Evolutionary conservation across 2,113 vertebrate species (phyloP), one percentile per base, ranked within the genome.

Genomic region (Oxygymnocypris stewartii): DNA sequence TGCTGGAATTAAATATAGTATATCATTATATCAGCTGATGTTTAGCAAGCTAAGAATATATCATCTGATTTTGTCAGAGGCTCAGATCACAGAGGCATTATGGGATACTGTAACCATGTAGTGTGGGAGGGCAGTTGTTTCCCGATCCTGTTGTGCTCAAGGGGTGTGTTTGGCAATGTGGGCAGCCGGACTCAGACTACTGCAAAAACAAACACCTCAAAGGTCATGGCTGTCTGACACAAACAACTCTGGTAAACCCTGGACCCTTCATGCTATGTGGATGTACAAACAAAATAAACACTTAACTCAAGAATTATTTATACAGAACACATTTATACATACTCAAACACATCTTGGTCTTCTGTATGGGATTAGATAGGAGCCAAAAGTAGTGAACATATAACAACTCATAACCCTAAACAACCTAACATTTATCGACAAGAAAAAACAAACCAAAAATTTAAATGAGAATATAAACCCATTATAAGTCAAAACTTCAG

Each of bases 31-130:
- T 63, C 57, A 63, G 78, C 35, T 63, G 78, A 80, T 80, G 57
- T 80, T 80, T 63, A 63, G 57, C 37, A 84, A 83, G 76, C 84
- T 18, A 25, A 65, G 74, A 65, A 81, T 73, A 47, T 37, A 20
- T 35, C 67, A 84, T 87, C 11, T 87, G 82, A 82, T 78, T 16
- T 49, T 16, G 77, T 89, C 82, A 89, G 28, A 80, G 54, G 61
- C 75, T 57, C 42, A 3, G 28, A 40, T 83, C 74, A 63, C 40
- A 40, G 87, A 82, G 28, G 82, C 81, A 84, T 76, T 42, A 81
- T 86, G 82, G 88, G 88, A 84, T 69, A 13, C 9, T 31, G 85
- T 59, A 76, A 49, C 85, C 79, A 65, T 81, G 83, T 44, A 35
- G 44, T 7, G 82, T 73, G 25, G 79, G 74, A 51, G 23, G 71